Percentiles rank a stretch among this genome's conserved stretches.
Evolutionary conservation across 2,113 vertebrate species (phyloP).

Genomic region (Grantiella picta): DNA sequence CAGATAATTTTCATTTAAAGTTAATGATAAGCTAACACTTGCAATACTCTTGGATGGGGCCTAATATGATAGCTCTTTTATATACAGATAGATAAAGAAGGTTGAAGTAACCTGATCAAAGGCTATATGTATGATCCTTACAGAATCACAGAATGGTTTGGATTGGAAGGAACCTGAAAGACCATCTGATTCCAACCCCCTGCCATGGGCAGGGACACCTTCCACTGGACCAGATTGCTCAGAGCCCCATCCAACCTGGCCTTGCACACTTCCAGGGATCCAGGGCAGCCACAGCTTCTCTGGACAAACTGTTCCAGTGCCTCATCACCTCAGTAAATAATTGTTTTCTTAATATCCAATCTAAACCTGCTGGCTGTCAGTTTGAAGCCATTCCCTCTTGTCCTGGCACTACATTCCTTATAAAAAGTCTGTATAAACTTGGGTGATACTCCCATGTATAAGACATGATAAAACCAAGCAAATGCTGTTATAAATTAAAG

Average conservation of each 20-base stretch:
- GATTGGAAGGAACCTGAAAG: not conserved
- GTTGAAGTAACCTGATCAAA: not conserved
- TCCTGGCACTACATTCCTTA: not conserved
- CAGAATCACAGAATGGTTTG: not conserved
- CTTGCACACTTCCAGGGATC: not conserved
- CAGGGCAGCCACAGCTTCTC: not conserved
- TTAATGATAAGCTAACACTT: not conserved
- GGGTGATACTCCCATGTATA: not conserved
- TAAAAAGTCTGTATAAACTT: not conserved
- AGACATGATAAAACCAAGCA: not conserved
- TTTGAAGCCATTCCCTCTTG: not conserved
- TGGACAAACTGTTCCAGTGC: not conserved
- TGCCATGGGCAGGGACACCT: not conserved
- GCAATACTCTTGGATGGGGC: not conserved
- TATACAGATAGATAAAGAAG: not conserved
- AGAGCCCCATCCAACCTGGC: not conserved
- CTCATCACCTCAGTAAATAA: not conserved
- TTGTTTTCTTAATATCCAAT: not conserved
- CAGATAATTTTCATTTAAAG: not conserved
- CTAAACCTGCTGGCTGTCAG: not conserved
- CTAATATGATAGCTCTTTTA: not conserved
- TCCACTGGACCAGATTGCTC: not conserved
- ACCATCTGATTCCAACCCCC: not conserved
- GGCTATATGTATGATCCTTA: not conserved
- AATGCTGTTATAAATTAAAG: not conserved